A percentile compares a stretch with the other conserved stretches of the same genome.
phyloP scores from a whole-genome alignment of 2,797 vertebrate genomes.

The Nyctalus aviator region DNA sequence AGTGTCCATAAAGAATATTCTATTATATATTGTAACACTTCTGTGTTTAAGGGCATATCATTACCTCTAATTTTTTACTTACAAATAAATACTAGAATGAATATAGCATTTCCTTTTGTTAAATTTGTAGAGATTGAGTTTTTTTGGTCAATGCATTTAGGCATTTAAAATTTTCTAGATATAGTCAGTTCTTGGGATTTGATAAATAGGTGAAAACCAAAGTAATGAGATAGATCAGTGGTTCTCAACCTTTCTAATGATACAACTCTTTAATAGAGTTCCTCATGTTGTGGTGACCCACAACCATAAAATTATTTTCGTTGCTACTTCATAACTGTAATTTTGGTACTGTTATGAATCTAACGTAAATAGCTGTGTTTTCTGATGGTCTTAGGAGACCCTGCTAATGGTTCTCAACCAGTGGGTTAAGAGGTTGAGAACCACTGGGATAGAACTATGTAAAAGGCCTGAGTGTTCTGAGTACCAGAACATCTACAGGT shows the following conservation, averaged over 20 bases:
- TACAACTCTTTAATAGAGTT: no score
- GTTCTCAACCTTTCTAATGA: no score
- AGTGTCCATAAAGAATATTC: neutral
- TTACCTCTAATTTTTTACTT: conserved; percentile 15
- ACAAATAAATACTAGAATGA: neutral
- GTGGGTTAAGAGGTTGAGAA: no score
- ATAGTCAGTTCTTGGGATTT: neutral
- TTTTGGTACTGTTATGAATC: no score
- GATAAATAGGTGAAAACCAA: neutral
- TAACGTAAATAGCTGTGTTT: no score
- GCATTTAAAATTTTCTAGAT: neutral
- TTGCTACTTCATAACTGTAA: no score
- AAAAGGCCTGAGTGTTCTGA: neutral
- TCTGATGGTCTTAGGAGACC: no score
- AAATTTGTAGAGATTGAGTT: neutral
- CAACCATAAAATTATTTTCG: no score
- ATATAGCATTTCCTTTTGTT: conserved; percentile 12
- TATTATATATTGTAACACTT: neutral
- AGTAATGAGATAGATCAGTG: neutral
- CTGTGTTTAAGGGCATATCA: neutral
- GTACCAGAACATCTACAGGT: neutral
- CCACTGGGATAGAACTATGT: neutral
- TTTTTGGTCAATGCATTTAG: neutral
- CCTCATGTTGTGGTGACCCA: no score
- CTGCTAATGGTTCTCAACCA: no score